A percentile compares a stretch with the other conserved stretches of the same genome.
These are phyloP conservation scores for Melanaphis sacchari DNA, from an alignment of 1,140 invertebrate species.

Conservation along the genomic window DNA sequence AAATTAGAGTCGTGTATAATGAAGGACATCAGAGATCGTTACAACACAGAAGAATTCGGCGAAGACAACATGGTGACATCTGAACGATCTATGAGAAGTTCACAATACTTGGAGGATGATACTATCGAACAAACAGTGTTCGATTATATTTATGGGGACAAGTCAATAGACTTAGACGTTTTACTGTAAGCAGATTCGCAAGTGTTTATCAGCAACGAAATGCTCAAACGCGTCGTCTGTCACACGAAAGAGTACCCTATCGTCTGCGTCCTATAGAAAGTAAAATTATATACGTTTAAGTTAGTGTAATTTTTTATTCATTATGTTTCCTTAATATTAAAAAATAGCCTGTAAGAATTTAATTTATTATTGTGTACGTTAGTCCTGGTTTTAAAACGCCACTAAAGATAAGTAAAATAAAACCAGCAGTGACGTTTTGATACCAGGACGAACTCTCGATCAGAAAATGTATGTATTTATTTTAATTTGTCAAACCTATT, in stretches of 20 bases:
- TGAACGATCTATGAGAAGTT: slow-evolving; percentile 52
- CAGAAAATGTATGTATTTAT: not conserved
- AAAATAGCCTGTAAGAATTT: not conserved
- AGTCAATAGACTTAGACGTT: slow-evolving; percentile 30
- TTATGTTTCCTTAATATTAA: not conserved
- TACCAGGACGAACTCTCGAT: slow-evolving; percentile 11
- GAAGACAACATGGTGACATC: slow-evolving; percentile 64
- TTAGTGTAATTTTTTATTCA: not conserved
- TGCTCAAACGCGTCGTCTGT: not conserved
- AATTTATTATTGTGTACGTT: slow-evolving; percentile 18
- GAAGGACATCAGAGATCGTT: slow-evolving; percentile 73
- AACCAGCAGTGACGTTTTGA: slow-evolving; percentile 41
- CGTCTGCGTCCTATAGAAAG: not conserved
- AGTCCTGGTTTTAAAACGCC: slow-evolving; percentile 43
- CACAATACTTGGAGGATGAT: slow-evolving; percentile 37
- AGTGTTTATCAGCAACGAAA: not conserved
- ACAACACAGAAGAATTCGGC: slow-evolving; percentile 66
- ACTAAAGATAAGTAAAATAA: not conserved
- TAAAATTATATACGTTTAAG: not conserved
- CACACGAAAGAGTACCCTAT: not conserved
- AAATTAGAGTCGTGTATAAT: slow-evolving; percentile 74
- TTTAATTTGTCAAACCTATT: not conserved
- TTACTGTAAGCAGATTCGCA: not conserved
- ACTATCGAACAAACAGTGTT: slow-evolving; percentile 48
- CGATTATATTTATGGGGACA: slow-evolving; percentile 44